Conservation (phyloP, 2,797 vertebrate genomes). For the Botia almorhae region DNA sequence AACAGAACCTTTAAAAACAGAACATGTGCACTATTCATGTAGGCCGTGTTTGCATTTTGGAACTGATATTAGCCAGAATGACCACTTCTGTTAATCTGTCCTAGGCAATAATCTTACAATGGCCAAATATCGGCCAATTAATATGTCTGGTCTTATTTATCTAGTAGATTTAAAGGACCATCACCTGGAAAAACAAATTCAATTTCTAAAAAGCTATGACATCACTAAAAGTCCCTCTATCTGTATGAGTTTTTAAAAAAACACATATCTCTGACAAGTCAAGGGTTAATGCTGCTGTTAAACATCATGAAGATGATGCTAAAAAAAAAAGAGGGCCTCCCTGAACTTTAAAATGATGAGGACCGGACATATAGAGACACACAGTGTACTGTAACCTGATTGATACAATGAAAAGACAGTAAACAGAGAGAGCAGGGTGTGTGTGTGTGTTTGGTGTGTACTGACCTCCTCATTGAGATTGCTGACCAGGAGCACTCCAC, state of each 20-base stretch:
- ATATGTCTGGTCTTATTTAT: neutral
- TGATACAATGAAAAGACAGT: conserved; percentile 45
- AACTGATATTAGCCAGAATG: neutral
- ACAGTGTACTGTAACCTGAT: conserved; percentile 64
- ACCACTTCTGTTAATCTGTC: too few species aligned
- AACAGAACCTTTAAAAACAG: neutral
- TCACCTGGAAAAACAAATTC: neutral
- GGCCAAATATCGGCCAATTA: too few species aligned
- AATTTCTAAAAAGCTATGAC: neutral
- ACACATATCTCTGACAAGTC: neutral
- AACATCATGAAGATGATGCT: conserved; percentile 32
- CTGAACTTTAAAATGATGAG: conserved; percentile 60
- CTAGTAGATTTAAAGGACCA: neutral
- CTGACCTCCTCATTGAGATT: conserved; percentile 97
- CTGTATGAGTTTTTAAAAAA: neutral
- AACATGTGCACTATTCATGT: neutral
- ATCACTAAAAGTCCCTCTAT: neutral
- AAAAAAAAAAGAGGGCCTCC: conserved; percentile 41
- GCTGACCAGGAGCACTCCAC: conserved; percentile 92
- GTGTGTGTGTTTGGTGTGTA: conserved; percentile 35
- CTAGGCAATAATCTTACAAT: too few species aligned
- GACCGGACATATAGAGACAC: conserved; percentile 72
- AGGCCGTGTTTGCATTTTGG: neutral
- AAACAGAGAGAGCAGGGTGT: conserved; percentile 46
- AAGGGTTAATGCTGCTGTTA: conserved; percentile 16